Evolutionary conservation across 2,888 invertebrate species (phyloP).

Genomic region (Orthosia gothica): DNA sequence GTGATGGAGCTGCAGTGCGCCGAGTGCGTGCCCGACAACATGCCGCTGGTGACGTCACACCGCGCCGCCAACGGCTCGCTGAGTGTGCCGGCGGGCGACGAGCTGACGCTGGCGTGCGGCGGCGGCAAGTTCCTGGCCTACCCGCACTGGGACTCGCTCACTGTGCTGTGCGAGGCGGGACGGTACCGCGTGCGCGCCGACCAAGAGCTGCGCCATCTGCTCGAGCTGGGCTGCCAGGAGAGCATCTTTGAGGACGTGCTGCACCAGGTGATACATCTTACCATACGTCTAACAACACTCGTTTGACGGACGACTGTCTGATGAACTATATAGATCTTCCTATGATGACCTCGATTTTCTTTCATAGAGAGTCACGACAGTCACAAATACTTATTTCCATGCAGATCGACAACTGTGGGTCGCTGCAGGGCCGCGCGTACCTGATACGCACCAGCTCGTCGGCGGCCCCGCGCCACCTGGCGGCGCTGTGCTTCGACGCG

Average conservation of each 20-base stretch:
- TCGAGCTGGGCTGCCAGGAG: conserved; percentile 88
- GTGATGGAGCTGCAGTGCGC: conserved; percentile 84
- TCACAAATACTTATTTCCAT: background rate
- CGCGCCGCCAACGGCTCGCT: conserved; percentile 74
- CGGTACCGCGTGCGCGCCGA: conserved; percentile 78
- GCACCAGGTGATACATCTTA: conserved; percentile 76
- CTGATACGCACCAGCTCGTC: no score
- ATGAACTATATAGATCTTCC: no score
- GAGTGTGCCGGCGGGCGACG: conserved; percentile 74
- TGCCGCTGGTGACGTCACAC: conserved; percentile 86
- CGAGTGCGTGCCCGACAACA: conserved; percentile 88
- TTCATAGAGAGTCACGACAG: background rate
- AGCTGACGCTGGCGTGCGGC: conserved; percentile 81
- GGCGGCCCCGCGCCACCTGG: conserved; percentile 78
- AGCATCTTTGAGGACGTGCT: conserved; percentile 86
- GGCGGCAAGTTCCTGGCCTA: conserved; percentile 81
- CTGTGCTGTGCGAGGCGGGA: conserved; percentile 80
- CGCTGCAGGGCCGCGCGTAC: conserved; percentile 86
- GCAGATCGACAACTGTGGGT: conserved; percentile 81
- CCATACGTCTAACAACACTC: background rate
- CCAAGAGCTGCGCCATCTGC: conserved; percentile 74
- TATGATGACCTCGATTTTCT: background rate
- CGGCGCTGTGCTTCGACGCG: conserved; percentile 83
- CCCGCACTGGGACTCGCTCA: conserved; percentile 76
- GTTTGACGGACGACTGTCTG: background rate